Percentiles rank a stretch among this genome's conserved stretches.
Evolutionary conservation across 2,113 vertebrate species (phyloP).

Genomic region (Dipodomys stephensi): DNA sequence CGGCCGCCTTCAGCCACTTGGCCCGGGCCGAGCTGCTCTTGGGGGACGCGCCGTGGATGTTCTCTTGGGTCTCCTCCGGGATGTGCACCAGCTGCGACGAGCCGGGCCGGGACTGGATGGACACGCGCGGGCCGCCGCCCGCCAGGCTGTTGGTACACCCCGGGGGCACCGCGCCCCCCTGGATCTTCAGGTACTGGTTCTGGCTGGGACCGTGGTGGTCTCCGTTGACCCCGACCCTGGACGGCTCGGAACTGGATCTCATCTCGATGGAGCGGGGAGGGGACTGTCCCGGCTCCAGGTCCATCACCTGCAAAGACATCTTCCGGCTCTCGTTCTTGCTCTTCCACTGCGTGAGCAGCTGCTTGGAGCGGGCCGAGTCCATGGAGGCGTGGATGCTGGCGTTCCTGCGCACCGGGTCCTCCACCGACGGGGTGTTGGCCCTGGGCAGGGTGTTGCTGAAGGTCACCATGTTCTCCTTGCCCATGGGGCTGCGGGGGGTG

Average conservation of each 20-base stretch:
- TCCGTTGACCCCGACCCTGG: constrained; percentile 91
- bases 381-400: constrained; percentile 95
- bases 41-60: constrained; percentile 88
- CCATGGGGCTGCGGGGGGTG: constrained; percentile 92
- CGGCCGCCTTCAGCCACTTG: constrained; percentile 96
- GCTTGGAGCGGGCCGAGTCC: constrained; percentile 96
- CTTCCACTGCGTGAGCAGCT: constrained; percentile 98
- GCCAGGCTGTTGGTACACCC: constrained; percentile 94
- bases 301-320: constrained; percentile 94
- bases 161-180: constrained; percentile 89
- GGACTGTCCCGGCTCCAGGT: constrained; percentile 91
- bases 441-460: constrained; percentile 98
- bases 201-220: constrained; percentile 88
- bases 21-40: constrained; percentile 91
- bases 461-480: constrained; percentile 96
- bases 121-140: constrained; percentile 91
- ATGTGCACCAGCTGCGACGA: constrained; percentile 98
- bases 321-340: constrained; percentile 95
- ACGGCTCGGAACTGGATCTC: constrained; percentile 93
- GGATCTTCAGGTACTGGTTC: constrained; percentile 93
- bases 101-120: constrained; percentile 95
- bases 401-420: constrained; percentile 93
- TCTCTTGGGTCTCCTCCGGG: constrained; percentile 97
- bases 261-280: constrained; percentile 94
- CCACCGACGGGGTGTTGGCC: constrained; percentile 93